A percentile compares a stretch with the other conserved stretches of the same genome.
Conservation (phyloP, 2,888 invertebrate genomes). For the Drosophila anomelani region DNA sequence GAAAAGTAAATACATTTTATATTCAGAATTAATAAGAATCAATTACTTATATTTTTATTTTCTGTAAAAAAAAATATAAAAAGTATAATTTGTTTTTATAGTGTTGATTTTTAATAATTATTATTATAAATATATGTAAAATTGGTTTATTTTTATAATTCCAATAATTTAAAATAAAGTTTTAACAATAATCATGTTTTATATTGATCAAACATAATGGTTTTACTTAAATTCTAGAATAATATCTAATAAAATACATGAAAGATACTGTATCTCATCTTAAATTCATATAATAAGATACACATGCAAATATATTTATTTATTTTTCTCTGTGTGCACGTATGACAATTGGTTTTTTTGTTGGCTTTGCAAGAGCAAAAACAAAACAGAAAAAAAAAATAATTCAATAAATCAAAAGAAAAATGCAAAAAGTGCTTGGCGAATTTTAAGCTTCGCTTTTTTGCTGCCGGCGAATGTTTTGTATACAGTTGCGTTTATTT, state of each 20-base stretch:
- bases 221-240: background rate
- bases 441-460: conserved; percentile 39
- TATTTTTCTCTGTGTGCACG: conserved; percentile 4
- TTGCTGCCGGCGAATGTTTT: conserved; percentile 39
- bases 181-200: too few relatives aligned
- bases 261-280: background rate
- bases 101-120: too few relatives aligned
- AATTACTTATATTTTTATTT: too few relatives aligned
- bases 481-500: conserved; percentile 38
- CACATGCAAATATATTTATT: background rate
- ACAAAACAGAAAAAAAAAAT: conserved; percentile 35
- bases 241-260: too few relatives aligned
- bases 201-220: too few relatives aligned
- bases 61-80: too few relatives aligned
- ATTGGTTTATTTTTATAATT: too few relatives aligned
- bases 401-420: conserved; percentile 48
- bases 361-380: conserved; percentile 14
- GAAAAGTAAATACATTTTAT: too few relatives aligned
- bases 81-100: too few relatives aligned
- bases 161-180: too few relatives aligned
- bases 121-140: too few relatives aligned
- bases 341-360: conserved; percentile 21
- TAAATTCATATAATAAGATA: background rate
- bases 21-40: too few relatives aligned
- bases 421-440: conserved; percentile 50